Evolutionary conservation across 2,113 vertebrate genomes (phyloP).

Genomic region (Trichechus manatus): DNA sequence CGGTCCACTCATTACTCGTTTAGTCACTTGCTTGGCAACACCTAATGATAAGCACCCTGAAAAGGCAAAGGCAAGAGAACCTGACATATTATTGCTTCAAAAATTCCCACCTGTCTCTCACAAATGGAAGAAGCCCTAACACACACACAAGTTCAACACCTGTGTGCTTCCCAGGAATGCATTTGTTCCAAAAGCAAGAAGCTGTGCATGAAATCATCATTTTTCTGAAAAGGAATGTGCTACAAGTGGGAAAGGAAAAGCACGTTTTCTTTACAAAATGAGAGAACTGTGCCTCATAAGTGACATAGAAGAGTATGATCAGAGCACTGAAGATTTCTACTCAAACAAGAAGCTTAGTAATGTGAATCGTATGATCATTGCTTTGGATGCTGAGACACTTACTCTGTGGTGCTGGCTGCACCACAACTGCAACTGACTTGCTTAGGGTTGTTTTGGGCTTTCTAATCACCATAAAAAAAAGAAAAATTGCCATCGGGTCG

Average conservation of each 20-base stretch:
- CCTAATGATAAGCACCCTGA: neutral
- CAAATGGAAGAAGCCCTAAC: neutral
- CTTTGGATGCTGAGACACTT: neutral
- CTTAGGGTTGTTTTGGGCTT: neutral
- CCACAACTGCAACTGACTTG: neutral
- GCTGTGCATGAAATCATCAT: neutral
- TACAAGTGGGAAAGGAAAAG: neutral
- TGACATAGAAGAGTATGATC: neutral
- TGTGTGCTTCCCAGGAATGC: neutral
- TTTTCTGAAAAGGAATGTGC: neutral
- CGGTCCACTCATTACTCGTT: neutral
- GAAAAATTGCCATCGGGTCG: too few relatives aligned
- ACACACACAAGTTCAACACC: neutral
- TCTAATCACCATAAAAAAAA: neutral
- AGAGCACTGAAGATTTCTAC: neutral
- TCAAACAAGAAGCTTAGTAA: neutral
- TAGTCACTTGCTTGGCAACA: neutral
- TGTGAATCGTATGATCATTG: neutral
- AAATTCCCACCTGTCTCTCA: neutral
- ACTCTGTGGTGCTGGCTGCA: neutral
- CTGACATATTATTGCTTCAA: neutral
- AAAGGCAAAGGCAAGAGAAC: neutral
- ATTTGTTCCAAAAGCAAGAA: neutral
- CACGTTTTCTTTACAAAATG: neutral
- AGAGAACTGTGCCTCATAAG: neutral